A percentile compares a stretch with the other conserved stretches of the same genome.
These are phyloP conservation scores for Zosterops japonicus DNA, from an alignment of 2,113 vertebrate species.

Conservation along the genomic window DNA sequence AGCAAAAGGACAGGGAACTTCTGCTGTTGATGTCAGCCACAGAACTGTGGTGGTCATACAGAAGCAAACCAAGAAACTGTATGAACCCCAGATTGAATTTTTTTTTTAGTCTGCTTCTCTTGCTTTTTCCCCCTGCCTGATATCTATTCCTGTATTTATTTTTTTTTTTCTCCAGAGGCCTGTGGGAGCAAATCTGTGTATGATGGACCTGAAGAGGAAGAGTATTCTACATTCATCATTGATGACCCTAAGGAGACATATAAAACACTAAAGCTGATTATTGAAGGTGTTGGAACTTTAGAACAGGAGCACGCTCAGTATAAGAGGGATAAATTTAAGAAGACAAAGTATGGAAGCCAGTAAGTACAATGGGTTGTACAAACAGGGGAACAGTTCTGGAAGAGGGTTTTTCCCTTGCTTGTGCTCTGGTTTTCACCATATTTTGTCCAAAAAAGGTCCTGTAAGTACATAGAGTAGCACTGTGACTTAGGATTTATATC, in stretches of 20 bases:
- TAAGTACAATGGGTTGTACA: constrained; percentile 72
- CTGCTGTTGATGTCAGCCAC: not conserved
- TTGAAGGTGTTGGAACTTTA: constrained; percentile 85
- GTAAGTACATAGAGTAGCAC: not conserved
- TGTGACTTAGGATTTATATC: not conserved
- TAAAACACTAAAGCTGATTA: constrained; percentile 89
- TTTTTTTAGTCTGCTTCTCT: not conserved
- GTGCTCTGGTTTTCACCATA: not conserved
- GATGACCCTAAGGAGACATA: constrained; percentile 97
- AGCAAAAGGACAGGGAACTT: not conserved
- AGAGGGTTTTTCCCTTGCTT: not conserved
- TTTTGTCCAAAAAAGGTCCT: not conserved
- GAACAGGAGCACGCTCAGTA: constrained; percentile 94
- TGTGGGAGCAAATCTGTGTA: constrained; percentile 97
- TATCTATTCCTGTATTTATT: not conserved
- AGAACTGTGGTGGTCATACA: not conserved
- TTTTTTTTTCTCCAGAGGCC: constrained; percentile 80
- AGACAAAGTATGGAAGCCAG: constrained; percentile 98
- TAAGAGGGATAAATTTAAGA: constrained; percentile 94
- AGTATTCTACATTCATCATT: constrained; percentile 92
- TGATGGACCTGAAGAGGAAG: constrained; percentile 93
- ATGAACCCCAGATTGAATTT: not conserved
- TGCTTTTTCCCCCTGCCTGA: not conserved
- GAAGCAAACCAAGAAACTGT: not conserved
- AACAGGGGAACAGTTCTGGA: not conserved